Conservation (phyloP, 2,113 vertebrate species). For the Pangasianodon gigas region DNA sequence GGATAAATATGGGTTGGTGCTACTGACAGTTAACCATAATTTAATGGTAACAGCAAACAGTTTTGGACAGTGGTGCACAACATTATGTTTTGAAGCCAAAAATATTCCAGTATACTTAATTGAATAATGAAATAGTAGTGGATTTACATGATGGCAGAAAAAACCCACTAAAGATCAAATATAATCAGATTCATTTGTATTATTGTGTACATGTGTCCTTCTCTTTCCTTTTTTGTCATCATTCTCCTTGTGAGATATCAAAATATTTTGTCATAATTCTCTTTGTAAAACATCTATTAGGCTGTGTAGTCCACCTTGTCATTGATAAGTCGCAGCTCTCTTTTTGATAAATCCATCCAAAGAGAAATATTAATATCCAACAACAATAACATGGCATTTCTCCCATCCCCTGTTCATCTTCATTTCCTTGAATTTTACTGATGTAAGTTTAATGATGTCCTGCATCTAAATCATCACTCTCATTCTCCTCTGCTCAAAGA, state of each 20-base stretch:
- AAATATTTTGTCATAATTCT: not conserved
- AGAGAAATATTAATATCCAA: not conserved
- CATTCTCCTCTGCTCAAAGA: not conserved
- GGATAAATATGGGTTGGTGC: not conserved
- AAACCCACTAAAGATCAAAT: not conserved
- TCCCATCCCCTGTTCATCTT: not conserved
- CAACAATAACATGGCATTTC: slow-evolving; percentile 1
- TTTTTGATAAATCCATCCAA: not conserved
- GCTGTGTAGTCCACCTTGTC: not conserved
- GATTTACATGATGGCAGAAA: not conserved
- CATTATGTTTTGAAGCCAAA: slow-evolving; percentile 5
- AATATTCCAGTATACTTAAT: not conserved
- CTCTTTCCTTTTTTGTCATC: not conserved
- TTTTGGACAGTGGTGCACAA: not conserved
- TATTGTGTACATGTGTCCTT: not conserved
- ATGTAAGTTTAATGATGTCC: not conserved
- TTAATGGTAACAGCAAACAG: not conserved
- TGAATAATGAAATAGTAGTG: not conserved
- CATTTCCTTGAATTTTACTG: not conserved
- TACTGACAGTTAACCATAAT: not conserved
- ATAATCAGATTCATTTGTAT: not conserved
- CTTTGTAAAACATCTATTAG: not conserved
- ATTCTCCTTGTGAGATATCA: not conserved
- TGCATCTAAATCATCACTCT: not conserved
- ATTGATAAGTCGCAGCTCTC: not conserved